Conservation (phyloP, 2,113 vertebrate genomes). For the Megaleporinus macrocephalus region DNA sequence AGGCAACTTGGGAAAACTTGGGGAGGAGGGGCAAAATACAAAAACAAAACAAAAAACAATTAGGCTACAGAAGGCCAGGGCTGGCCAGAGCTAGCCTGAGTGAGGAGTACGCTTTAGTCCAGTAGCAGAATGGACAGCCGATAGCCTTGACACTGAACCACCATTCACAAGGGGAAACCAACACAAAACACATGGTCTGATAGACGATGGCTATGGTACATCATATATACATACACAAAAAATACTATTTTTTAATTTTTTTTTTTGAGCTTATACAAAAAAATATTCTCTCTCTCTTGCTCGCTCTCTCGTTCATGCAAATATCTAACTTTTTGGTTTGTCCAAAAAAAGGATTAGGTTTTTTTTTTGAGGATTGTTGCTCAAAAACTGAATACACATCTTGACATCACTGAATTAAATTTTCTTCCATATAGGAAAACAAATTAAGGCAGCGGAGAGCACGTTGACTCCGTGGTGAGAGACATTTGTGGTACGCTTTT, state of each 20-base stretch:
- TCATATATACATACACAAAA: conserved; percentile 55
- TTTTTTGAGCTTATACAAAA: conserved; percentile 58
- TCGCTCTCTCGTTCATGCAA: too few species aligned
- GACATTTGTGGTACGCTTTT: conserved; percentile 50
- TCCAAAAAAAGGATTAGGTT: too few species aligned
- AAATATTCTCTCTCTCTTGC: conserved; percentile 54
- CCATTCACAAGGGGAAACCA: background rate
- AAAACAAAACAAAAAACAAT: background rate
- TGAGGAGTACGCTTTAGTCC: background rate
- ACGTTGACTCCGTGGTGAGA: conserved; percentile 42
- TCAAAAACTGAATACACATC: conserved; percentile 47
- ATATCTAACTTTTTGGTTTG: conserved; percentile 64
- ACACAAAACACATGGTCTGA: conserved; percentile 2
- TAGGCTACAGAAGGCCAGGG: background rate
- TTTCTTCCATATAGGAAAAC: conserved; percentile 54
- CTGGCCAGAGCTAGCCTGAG: background rate
- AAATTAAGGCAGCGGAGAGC: conserved; percentile 67
- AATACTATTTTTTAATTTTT: too few species aligned
- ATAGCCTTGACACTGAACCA: background rate
- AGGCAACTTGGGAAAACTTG: background rate
- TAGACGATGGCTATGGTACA: conserved; percentile 46
- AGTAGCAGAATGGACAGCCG: background rate
- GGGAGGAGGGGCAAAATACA: too few species aligned
- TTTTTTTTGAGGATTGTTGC: conserved; percentile 36
- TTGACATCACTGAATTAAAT: conserved; percentile 47